Evolutionary conservation across 1,140 invertebrate genomes (phyloP), one percentile per base, ranked within the genome.

Genomic region (Drosophila hydei): DNA sequence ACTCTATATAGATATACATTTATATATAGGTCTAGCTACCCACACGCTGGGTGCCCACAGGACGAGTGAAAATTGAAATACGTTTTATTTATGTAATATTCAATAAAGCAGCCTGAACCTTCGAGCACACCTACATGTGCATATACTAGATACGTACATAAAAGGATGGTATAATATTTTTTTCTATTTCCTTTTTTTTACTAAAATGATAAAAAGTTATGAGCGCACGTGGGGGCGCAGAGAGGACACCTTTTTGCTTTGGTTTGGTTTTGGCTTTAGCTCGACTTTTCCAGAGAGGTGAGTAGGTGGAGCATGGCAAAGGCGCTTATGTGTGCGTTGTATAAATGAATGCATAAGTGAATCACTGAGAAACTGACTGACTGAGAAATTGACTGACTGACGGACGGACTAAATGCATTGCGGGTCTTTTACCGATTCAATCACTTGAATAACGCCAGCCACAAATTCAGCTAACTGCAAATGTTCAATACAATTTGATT

Each of bases 401-500:
- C 38, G 55, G 69, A 76, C 47, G 68, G 79, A 75, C 73, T 55
- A 72, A 84, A 25, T 58, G 62, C 75, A 69, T 63, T 74, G 64
- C 54, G 43, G 47, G 62, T 69, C 83, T 75, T 79, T 80, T 68
- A 52, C 55, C 77, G 77, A 88, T 81, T 76, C 81, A 87, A 87
- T 87, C 81, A 81, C 77, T 67, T 75, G 83, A 78, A 87, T 88
- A 87, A 88, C 81, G 65, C 67, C 79, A 72, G 65, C 40, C 72
- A 62, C 72, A 79, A 62, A 80, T 81, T 81, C 78, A 77, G 83
- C 81, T 85, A 85, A 85, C 81, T 81, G 81, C 78, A 85, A 81
- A 87, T 85, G 74, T 85, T 87, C 81, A 85, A 85, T 85, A 85
- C 81, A 85, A 85, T 85, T 85, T 85, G 81, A 85, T 85, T 85